Evolutionary conservation across 2,888 invertebrate species (phyloP), one percentile per base, ranked within the genome.

Genomic region (Xylocampa areola): DNA sequence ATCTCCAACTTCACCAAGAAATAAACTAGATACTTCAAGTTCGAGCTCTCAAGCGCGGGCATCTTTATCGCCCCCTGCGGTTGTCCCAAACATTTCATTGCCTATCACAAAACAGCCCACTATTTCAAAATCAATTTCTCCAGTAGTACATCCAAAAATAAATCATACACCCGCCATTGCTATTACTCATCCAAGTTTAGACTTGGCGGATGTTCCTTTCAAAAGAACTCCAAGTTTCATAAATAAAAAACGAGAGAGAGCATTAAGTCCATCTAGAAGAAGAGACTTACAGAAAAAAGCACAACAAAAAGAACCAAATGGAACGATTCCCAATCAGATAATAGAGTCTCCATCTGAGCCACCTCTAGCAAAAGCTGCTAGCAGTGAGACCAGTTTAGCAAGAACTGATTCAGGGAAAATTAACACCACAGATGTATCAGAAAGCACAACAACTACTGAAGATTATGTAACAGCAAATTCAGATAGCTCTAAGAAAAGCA

Each of bases 391-490:
- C 35, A 90, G 90, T 77, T 92, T 96, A 61, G 96, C 96, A 21
- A 94, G 96, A 73, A 96, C 96, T 4, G 97, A 97, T 87, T 96
- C 96, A 7, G 96, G 96, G 25, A 96, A 95, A 86, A 95, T 95
- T 14, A 96, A 96, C 68, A 96, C 96, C 35, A 95, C 95, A 27
- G 97, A 98, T 82, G 94, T 97, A 45, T 97, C 97, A n/a, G 98
- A 98, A 92, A 97, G 97, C 79, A 98, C 98, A 59, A 96, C 96
- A 32, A 96, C 96, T 14, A 96, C 96, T 39, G 97, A 98, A 87
- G 98, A 98, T 89, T 98, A 98, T 87, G 96, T 97, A 69, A 98
- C 98, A 75, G 98, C 98, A 84, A 98, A 96, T 87, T 95, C 96
- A 49, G 96, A 96, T 81, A 96, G 95, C 80, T 96, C 96, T 13